Conservation (phyloP, 2,113 vertebrate genomes). For the Nansenia antarctica region DNA sequence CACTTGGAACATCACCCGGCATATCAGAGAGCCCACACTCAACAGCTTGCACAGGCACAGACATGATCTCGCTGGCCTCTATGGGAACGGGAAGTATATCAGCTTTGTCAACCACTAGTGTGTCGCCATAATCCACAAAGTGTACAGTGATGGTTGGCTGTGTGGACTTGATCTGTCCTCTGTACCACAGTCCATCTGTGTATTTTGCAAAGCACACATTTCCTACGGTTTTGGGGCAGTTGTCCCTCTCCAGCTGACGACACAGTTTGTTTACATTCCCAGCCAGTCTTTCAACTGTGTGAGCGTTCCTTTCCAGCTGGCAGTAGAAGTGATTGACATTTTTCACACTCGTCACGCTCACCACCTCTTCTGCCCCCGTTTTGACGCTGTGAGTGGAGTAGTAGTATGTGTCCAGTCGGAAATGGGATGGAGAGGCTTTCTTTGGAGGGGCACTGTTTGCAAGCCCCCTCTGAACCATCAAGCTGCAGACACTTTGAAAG, state of each 20-base stretch:
- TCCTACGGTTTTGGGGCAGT: slow-evolving; percentile 58
- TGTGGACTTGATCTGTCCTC: slow-evolving; percentile 76
- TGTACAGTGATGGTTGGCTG: slow-evolving; percentile 74
- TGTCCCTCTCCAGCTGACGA: slow-evolving; percentile 50
- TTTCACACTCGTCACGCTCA: slow-evolving; percentile 82
- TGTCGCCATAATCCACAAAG: slow-evolving; percentile 95
- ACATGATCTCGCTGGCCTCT: slow-evolving; percentile 81
- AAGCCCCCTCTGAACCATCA: slow-evolving; percentile 72
- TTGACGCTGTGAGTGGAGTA: slow-evolving; percentile 87
- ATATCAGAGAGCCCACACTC: slow-evolving; percentile 84
- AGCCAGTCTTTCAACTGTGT: slow-evolving; percentile 73
- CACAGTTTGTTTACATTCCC: slow-evolving; percentile 70
- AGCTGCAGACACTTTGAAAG: slow-evolving; percentile 83
- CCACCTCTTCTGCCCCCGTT: slow-evolving; percentile 83
- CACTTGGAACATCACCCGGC: slow-evolving; percentile 62
- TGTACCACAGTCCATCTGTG: slow-evolving; percentile 86
- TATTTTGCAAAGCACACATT: slow-evolving; percentile 88
- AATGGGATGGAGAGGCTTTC: slow-evolving; percentile 60
- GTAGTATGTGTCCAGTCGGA: slow-evolving; percentile 84
- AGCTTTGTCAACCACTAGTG: slow-evolving; percentile 68
- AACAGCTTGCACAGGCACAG: slow-evolving; percentile 88
- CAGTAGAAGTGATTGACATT: slow-evolving; percentile 84
- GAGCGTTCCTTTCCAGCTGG: slow-evolving; percentile 80
- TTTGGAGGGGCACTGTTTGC: slow-evolving; percentile 63
- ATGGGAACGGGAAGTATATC: slow-evolving; percentile 82